Conservation (phyloP, 2,797 vertebrate species). For the Cyclopterus lumpus region DNA sequence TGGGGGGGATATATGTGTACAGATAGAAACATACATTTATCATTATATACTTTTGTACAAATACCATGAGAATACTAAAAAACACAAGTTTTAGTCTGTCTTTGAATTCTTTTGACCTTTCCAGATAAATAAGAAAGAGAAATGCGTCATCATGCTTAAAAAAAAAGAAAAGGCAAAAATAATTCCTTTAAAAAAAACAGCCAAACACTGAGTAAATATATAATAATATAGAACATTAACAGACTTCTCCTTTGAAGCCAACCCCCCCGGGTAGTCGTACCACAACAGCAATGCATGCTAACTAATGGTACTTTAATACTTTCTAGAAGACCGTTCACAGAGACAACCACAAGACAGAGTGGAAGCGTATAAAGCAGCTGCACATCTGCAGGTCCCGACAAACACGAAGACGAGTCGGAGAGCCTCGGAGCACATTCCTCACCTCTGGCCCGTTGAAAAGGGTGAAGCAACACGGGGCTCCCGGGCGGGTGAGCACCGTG, state of each 20-base stretch:
- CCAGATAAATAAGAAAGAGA: too few species aligned
- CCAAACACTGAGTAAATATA: neutral
- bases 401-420: conserved; percentile 38
- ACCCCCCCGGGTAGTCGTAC: too few species aligned
- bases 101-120: neutral
- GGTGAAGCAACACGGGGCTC: neutral
- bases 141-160: neutral
- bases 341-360: neutral
- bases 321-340: neutral
- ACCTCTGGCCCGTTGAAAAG: conserved; percentile 29
- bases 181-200: neutral
- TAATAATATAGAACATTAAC: neutral
- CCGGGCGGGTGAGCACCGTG: neutral
- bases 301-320: neutral
- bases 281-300: too few species aligned
- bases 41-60: neutral
- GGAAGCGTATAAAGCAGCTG: conserved; percentile 26
- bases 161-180: neutral
- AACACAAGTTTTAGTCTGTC: neutral
- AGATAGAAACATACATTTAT: neutral
- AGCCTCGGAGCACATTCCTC: conserved; percentile 68
- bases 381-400: conserved; percentile 55
- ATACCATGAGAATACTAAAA: neutral
- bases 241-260: neutral
- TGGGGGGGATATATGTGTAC: neutral